Evolutionary conservation across 2,113 vertebrate species (phyloP).

Genomic region (Brienomyrus longianalis): DNA sequence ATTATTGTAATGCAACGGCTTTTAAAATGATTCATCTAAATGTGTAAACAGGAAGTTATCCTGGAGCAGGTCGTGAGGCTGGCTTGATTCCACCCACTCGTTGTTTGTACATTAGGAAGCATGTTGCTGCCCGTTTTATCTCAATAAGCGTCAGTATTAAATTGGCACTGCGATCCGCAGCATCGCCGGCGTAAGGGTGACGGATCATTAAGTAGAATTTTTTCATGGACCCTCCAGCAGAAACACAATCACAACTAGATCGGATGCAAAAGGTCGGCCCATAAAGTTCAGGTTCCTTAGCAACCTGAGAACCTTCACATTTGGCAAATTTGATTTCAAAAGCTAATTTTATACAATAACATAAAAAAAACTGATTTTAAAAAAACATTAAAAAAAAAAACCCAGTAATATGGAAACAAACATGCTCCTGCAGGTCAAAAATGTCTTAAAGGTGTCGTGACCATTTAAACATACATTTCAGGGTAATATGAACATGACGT

Average conservation of each 20-base stretch:
- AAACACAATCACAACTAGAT: neutral
- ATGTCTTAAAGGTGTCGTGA: neutral
- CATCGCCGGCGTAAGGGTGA: neutral
- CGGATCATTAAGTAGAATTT: neutral
- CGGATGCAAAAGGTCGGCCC: neutral
- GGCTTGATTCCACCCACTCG: neutral
- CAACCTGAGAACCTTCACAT: neutral
- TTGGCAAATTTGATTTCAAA: neutral
- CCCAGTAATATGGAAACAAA: neutral
- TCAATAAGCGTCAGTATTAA: neutral
- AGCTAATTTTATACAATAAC: neutral
- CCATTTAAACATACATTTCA: neutral
- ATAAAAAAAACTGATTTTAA: neutral
- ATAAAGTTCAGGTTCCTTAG: neutral
- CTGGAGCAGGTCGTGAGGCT: neutral
- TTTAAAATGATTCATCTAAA: neutral
- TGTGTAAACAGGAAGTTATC: neutral
- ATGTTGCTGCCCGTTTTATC: neutral
- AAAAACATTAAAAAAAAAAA: neutral
- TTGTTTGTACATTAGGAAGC: neutral
- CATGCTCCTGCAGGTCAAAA: neutral
- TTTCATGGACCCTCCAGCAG: neutral
- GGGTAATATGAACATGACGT: neutral
- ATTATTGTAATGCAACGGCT: neutral
- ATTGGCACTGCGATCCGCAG: neutral